Evolutionary conservation across 2,113 vertebrate species (phyloP).

Genomic region (Pluvianellus socialis): DNA sequence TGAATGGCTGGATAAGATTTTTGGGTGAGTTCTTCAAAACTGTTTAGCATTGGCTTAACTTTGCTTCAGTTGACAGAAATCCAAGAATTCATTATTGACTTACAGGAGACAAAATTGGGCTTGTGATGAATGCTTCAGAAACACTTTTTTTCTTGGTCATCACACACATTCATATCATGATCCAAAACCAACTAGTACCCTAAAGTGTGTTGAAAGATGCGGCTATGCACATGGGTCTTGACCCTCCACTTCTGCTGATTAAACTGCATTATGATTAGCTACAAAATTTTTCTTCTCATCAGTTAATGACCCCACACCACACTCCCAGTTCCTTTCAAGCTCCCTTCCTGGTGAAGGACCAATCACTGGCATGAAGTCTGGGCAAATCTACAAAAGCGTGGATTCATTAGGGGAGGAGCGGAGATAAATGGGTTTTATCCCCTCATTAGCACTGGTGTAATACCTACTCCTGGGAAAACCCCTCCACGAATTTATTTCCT

Average conservation of each 20-base stretch:
- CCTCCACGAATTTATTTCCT: neutral
- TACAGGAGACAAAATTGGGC: conserved; percentile 4
- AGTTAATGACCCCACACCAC: neutral
- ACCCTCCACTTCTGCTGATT: neutral
- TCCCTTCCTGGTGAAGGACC: neutral
- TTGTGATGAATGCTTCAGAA: conserved; percentile 20
- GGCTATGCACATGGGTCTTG: neutral
- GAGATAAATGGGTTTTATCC: neutral
- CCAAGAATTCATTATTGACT: conserved; percentile 44
- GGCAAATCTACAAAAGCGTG: neutral
- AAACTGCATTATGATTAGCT: neutral
- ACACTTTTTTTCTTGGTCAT: neutral
- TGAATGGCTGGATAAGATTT: neutral
- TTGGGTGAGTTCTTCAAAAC: neutral
- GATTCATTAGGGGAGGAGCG: neutral
- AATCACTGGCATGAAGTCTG: neutral
- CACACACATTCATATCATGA: neutral
- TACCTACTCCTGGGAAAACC: neutral
- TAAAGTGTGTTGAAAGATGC: neutral
- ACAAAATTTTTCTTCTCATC: neutral
- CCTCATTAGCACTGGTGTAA: neutral
- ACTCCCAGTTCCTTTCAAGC: neutral
- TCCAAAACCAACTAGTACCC: neutral
- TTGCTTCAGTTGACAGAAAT: conserved; percentile 30
- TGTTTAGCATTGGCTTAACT: conserved; percentile 24